These are phyloP conservation scores for Coranthus polyacanthus DNA, from an alignment of 2,797 vertebrate species.

Conservation along the genomic window DNA sequence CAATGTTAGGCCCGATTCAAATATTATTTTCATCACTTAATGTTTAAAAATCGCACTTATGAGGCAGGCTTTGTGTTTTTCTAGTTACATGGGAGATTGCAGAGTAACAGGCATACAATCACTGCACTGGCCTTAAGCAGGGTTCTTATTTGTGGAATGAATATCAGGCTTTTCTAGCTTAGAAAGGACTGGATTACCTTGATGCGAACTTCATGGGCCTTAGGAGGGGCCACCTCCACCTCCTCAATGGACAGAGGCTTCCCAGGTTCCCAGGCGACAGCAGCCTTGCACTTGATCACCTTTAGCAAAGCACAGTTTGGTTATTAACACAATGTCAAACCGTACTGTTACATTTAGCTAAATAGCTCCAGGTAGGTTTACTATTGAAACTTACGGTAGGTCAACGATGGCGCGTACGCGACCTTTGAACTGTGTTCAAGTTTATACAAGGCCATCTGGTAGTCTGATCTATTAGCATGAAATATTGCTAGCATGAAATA, in stretches of 20 bases:
- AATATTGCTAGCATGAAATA: too few species aligned
- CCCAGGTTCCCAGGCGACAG: conserved; percentile 94
- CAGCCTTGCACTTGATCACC: conserved; percentile 97
- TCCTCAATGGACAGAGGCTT: conserved; percentile 95
- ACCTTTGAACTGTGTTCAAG: conserved; percentile 10
- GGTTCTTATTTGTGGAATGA: not conserved
- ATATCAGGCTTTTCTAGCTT: not conserved
- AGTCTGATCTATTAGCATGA: too few species aligned
- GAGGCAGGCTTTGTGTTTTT: too few species aligned
- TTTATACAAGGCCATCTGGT: not conserved
- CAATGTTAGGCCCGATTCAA: not conserved
- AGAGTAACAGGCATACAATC: too few species aligned
- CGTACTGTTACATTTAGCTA: too few species aligned
- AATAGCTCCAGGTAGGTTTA: too few species aligned
- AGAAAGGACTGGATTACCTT: conserved; percentile 85
- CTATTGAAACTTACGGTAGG: too few species aligned
- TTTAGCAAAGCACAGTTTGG: conserved; percentile 49
- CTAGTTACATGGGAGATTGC: too few species aligned
- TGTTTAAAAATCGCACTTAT: too few species aligned
- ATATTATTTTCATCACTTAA: not conserved
- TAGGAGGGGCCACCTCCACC: conserved; percentile 94
- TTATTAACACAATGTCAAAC: not conserved
- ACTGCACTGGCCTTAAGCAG: too few species aligned
- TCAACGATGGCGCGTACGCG: too few species aligned
- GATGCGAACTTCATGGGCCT: conserved; percentile 95